A percentile compares a stretch with the other conserved stretches of the same genome.
These are phyloP conservation scores for Cacoxenus indagator DNA, from an alignment of 2,888 invertebrate genomes.

Conservation along the genomic window DNA sequence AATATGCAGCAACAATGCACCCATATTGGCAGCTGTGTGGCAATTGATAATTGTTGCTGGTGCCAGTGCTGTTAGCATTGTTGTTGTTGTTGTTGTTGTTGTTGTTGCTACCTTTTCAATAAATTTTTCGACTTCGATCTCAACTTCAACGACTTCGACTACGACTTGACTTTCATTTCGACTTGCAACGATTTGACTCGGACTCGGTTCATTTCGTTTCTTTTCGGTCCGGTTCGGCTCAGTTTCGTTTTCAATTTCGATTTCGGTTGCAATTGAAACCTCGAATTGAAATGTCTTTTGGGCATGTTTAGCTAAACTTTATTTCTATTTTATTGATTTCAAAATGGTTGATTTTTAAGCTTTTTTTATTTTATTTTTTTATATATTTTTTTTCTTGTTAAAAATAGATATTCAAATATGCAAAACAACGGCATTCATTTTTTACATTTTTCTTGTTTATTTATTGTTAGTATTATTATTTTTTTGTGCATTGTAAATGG, in stretches of 20 bases:
- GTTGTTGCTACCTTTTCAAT: conserved; percentile 13
- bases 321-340: conserved; percentile 47
- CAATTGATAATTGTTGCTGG: conserved; percentile 28
- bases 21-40: conserved; percentile 23
- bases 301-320: conserved; percentile 24
- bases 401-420: neutral
- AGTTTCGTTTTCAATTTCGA: no score
- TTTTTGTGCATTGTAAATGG: conserved; percentile 32
- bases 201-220: no score
- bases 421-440: no score
- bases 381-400: neutral
- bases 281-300: conserved; percentile 49
- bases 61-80: conserved; percentile 23
- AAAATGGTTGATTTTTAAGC: conserved; percentile 27
- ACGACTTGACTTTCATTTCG: neutral
- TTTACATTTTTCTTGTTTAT: neutral
- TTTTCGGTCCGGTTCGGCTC: conserved; percentile 3
- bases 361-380: neutral
- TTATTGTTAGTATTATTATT: conserved; percentile 1
- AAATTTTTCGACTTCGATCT: neutral
- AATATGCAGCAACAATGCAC: conserved; percentile 1
- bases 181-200: no score
- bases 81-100: conserved; percentile 31
- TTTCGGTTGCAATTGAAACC: conserved; percentile 42
- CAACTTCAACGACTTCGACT: no score